These are phyloP conservation scores for Aplochiton taeniatus DNA, from an alignment of 2,797 vertebrate species.

Conservation along the genomic window DNA sequence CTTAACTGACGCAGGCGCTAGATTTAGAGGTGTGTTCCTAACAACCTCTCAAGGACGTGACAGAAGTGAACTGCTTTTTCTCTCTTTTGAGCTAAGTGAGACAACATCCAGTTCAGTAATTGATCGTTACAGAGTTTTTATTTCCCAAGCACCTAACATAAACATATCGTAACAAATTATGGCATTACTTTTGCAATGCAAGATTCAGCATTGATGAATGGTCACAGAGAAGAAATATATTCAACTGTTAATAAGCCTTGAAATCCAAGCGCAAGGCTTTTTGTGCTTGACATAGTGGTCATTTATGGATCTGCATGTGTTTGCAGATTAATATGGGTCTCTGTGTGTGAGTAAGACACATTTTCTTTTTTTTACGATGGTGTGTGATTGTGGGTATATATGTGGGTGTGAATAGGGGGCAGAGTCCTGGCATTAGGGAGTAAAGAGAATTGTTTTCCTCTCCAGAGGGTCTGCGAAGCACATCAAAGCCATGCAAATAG, in stretches of 20 bases:
- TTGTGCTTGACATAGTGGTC: too few relatives aligned
- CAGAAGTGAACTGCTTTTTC: background rate
- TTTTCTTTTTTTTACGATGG: background rate
- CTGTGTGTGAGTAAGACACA: background rate
- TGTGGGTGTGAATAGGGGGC: slow-evolving; percentile 10
- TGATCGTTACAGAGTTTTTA: too few relatives aligned
- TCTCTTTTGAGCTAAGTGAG: too few relatives aligned
- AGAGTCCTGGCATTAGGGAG: slow-evolving; percentile 31
- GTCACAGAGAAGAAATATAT: too few relatives aligned
- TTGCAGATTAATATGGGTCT: too few relatives aligned
- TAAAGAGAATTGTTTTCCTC: slow-evolving; percentile 37
- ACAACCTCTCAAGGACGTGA: background rate
- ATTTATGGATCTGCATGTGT: too few relatives aligned
- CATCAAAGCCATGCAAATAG: slow-evolving; percentile 70
- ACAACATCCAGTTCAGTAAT: background rate
- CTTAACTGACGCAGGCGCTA: slow-evolving; percentile 2
- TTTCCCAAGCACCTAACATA: too few relatives aligned
- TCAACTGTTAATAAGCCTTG: too few relatives aligned
- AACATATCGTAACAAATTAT: too few relatives aligned
- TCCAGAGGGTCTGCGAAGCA: slow-evolving; percentile 43
- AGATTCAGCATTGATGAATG: too few relatives aligned
- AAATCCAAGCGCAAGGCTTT: too few relatives aligned
- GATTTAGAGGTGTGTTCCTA: background rate
- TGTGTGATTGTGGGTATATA: slow-evolving; percentile 1
- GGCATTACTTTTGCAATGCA: too few relatives aligned